Percentiles rank a stretch among this genome's conserved stretches.
phyloP scores from a whole-genome alignment of 2,113 vertebrate genomes.

The Datnioides undecimradiatus region DNA sequence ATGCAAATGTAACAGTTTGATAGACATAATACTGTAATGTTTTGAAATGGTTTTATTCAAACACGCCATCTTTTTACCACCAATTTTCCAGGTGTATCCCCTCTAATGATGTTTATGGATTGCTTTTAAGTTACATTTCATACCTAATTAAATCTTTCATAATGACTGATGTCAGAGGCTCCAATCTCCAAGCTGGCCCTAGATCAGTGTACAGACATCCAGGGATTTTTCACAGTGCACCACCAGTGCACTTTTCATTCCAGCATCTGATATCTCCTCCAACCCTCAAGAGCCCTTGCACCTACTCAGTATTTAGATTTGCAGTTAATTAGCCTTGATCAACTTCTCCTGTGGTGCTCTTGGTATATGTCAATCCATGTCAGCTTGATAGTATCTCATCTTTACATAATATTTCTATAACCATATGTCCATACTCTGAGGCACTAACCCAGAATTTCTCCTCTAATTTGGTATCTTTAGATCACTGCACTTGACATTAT shows the following conservation, averaged over 20 bases:
- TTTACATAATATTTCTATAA: neutral
- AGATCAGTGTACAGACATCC: conserved; percentile 24
- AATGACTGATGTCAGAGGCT: conserved; percentile 35
- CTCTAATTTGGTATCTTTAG: neutral
- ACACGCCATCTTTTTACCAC: neutral
- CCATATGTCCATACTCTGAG: neutral
- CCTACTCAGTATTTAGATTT: conserved; percentile 30
- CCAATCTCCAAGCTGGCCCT: conserved; percentile 32
- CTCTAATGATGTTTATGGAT: neutral
- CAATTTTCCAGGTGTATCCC: neutral
- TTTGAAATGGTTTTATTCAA: neutral
- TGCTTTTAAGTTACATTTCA: neutral
- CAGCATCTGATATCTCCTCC: conserved; percentile 47
- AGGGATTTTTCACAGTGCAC: conserved; percentile 28
- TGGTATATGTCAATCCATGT: conserved; percentile 18
- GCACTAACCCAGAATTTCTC: neutral
- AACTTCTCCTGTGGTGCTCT: conserved; percentile 39
- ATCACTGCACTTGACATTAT: neutral
- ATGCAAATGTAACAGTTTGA: neutral
- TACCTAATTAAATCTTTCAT: conserved; percentile 43
- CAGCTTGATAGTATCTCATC: conserved; percentile 18
- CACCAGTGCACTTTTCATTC: conserved; percentile 33
- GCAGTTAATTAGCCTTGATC: conserved; percentile 63
- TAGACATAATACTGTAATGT: neutral
- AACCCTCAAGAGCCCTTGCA: conserved; percentile 35